phyloP scores from a whole-genome alignment of 2,888 invertebrate species.

The Osedax frankpressi region DNA sequence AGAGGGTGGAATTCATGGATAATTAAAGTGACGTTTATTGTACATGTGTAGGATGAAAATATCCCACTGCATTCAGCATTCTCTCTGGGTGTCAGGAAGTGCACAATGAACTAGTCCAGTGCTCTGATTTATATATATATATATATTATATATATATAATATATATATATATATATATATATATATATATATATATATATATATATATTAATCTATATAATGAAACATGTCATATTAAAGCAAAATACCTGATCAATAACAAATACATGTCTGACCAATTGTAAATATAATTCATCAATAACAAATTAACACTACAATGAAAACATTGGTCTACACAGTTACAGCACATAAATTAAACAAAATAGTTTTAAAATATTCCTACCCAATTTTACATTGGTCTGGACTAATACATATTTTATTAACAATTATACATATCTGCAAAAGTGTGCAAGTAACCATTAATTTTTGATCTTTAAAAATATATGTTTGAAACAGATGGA shows the following conservation, averaged over 20 bases:
- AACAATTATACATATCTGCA: neutral
- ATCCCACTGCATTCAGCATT: neutral
- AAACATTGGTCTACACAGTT: neutral
- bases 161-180: too few relatives aligned
- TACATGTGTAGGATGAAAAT: neutral
- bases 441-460: neutral
- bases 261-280: too few relatives aligned
- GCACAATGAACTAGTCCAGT: neutral
- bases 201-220: too few relatives aligned
- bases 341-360: neutral
- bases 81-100: neutral
- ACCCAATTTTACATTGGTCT: neutral
- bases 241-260: slow-evolving; percentile 2
- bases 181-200: too few relatives aligned
- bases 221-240: too few relatives aligned
- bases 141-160: too few relatives aligned
- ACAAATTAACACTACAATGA: neutral
- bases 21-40: neutral
- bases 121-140: neutral
- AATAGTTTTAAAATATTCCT: neutral
- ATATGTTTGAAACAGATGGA: neutral
- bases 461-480: neutral
- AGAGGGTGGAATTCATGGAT: neutral
- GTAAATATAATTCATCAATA: neutral
- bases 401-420: neutral